phyloP scores from a whole-genome alignment of 2,797 vertebrate species.

The Parambassis ranga region DNA sequence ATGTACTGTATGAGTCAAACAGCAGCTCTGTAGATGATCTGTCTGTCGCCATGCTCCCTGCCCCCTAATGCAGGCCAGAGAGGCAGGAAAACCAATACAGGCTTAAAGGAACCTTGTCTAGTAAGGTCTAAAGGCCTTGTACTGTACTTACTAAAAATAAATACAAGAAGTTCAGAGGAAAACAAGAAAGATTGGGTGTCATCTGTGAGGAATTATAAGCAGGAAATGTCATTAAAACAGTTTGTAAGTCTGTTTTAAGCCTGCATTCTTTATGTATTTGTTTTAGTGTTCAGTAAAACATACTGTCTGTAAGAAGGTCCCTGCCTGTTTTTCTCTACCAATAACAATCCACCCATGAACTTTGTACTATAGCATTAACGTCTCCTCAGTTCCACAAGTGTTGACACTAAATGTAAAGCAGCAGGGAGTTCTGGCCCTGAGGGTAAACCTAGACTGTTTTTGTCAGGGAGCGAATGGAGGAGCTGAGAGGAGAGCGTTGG shows the following conservation, averaged over 20 bases:
- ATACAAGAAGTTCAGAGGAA: background rate
- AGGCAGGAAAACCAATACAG: slow-evolving; percentile 15
- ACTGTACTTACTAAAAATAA: slow-evolving; percentile 1
- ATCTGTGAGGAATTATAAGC: background rate
- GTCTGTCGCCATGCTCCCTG: slow-evolving; percentile 15
- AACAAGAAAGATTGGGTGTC: background rate
- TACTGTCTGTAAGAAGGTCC: background rate
- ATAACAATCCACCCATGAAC: slow-evolving; percentile 25
- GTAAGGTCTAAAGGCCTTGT: background rate
- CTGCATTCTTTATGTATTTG: background rate
- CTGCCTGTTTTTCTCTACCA: background rate
- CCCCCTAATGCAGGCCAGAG: slow-evolving; percentile 9
- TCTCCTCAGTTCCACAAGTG: slow-evolving; percentile 7
- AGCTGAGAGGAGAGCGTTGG: slow-evolving; percentile 11
- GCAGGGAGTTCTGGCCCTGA: slow-evolving; percentile 23
- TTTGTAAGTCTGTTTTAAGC: too few species aligned
- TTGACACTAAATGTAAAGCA: slow-evolving; percentile 51
- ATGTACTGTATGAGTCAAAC: slow-evolving; percentile 31
- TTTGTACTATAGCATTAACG: slow-evolving; percentile 33
- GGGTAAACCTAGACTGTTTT: slow-evolving; percentile 50
- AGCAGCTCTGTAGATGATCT: slow-evolving; percentile 26
- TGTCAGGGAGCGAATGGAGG: slow-evolving; percentile 13
- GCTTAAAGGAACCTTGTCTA: background rate
- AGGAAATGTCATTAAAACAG: background rate
- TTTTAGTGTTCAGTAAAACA: background rate